Conservation (phyloP, 2,888 invertebrate species). For the Lottia scabra region DNA sequence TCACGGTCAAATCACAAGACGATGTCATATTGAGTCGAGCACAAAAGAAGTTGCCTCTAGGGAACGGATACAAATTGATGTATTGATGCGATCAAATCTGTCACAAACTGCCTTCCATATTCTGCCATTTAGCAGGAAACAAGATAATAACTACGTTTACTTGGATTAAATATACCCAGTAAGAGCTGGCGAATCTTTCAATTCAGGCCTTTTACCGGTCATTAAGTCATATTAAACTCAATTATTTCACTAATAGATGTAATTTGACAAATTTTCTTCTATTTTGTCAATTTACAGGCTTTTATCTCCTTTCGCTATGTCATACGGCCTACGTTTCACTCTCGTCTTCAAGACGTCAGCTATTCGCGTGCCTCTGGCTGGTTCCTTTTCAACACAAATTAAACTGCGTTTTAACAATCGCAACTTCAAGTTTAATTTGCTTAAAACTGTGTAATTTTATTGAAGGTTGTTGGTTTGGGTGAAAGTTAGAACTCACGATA, state of each 20-base stretch:
- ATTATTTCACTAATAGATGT: constrained; percentile 20
- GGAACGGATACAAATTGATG: constrained; percentile 17
- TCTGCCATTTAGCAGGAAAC: constrained; percentile 17
- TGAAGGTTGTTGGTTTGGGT: too few species aligned
- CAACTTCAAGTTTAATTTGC: neutral
- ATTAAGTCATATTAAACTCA: constrained; percentile 19
- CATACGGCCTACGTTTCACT: neutral
- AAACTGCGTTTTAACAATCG: neutral
- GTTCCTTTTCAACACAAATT: neutral
- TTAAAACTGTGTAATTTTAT: too few species aligned
- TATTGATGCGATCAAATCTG: constrained; percentile 38
- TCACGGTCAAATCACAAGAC: neutral
- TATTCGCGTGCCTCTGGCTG: neutral
- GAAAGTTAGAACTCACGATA: too few species aligned
- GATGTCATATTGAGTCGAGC: neutral
- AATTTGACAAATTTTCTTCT: constrained; percentile 19
- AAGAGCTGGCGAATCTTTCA: neutral
- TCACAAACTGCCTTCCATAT: constrained; percentile 28
- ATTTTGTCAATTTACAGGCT: constrained; percentile 19
- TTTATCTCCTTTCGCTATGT: constrained; percentile 9
- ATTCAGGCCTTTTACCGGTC: constrained; percentile 18
- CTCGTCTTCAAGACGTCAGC: neutral
- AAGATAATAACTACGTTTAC: constrained; percentile 20
- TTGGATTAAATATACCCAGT: constrained; percentile 13
- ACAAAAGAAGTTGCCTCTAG: neutral